Evolutionary conservation across 2,888 invertebrate species (phyloP).

Genomic region (Athrips mouffetella): DNA sequence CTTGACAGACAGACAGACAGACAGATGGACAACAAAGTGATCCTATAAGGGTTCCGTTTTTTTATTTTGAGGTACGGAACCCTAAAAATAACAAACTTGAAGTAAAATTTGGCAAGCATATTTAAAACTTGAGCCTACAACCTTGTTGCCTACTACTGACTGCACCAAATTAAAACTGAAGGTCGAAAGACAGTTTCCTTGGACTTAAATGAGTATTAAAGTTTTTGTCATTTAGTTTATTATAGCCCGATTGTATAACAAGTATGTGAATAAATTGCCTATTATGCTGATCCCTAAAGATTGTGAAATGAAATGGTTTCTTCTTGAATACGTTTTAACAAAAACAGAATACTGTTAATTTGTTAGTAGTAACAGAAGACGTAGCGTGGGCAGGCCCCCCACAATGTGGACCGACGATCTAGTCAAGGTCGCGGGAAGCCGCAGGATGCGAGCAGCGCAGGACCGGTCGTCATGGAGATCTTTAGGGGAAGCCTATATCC

Average conservation of each 20-base stretch:
- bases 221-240: constrained; percentile 6
- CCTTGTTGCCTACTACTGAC: background rate
- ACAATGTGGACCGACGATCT: too few relatives aligned
- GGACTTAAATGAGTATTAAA: background rate
- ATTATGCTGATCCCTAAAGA: background rate
- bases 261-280: constrained; percentile 4
- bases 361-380: too few relatives aligned
- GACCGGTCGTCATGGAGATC: too few relatives aligned
- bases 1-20: too few relatives aligned
- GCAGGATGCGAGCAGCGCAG: too few relatives aligned
- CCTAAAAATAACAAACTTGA: background rate
- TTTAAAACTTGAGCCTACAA: background rate
- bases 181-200: background rate
- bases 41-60: too few relatives aligned
- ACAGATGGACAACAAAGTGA: too few relatives aligned
- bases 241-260: background rate
- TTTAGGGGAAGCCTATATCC: too few relatives aligned
- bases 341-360: background rate
- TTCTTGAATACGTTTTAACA: constrained; percentile 2
- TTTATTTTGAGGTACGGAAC: too few relatives aligned
- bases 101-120: background rate
- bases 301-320: constrained; percentile 1
- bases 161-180: background rate
- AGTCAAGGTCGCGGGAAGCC: too few relatives aligned
- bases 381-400: too few relatives aligned